phyloP scores from a whole-genome alignment of 2,888 invertebrate genomes.

The Drosophila barbarae region DNA sequence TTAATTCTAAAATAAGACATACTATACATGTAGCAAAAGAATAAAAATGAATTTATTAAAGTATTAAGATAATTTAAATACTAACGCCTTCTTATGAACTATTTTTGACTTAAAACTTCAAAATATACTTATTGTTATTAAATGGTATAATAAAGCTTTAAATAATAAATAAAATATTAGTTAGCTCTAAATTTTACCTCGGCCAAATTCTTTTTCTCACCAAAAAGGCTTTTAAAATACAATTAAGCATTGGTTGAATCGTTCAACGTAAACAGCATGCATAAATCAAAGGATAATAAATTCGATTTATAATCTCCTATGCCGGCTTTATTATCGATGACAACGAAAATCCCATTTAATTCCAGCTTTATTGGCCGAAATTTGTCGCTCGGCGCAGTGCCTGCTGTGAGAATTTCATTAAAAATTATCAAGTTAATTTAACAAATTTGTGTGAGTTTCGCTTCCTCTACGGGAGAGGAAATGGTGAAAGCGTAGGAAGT shows the following conservation, averaged over 20 bases:
- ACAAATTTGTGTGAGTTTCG: constrained; percentile 16
- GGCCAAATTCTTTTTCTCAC: too few relatives aligned
- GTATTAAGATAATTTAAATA: too few relatives aligned
- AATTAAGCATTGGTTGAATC: not conserved
- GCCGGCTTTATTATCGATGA: constrained; percentile 16
- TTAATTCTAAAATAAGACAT: too few relatives aligned
- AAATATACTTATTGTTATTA: too few relatives aligned
- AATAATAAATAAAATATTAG: too few relatives aligned
- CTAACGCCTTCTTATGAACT: too few relatives aligned
- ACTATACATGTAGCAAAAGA: too few relatives aligned
- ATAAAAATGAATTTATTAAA: too few relatives aligned
- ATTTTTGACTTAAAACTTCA: too few relatives aligned
- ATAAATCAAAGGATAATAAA: constrained; percentile 15
- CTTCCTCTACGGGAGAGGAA: constrained; percentile 6
- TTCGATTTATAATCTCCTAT: constrained; percentile 14
- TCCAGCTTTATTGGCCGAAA: constrained; percentile 20
- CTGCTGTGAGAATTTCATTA: constrained; percentile 28
- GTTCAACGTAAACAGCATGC: not conserved
- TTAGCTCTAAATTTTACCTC: too few relatives aligned
- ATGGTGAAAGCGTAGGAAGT: not conserved
- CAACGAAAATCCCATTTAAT: constrained; percentile 12
- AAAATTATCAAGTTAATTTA: constrained; percentile 40
- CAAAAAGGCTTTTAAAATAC: not conserved
- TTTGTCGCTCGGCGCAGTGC: constrained; percentile 6
- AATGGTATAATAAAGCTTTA: too few relatives aligned